phyloP scores from a whole-genome alignment of 2,113 vertebrate species.

The Otus sunia region DNA sequence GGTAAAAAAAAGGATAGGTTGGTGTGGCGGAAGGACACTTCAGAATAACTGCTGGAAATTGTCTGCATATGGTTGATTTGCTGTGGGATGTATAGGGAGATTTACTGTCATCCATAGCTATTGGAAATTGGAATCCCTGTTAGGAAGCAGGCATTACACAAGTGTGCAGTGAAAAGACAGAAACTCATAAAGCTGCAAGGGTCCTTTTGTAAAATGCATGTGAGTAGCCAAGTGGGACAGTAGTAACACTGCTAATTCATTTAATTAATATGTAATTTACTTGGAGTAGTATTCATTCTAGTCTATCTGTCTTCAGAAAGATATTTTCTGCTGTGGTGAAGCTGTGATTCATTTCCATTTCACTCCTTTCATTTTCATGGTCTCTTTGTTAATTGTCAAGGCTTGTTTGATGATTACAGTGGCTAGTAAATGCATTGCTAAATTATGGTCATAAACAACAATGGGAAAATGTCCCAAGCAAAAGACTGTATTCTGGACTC shows the following conservation, averaged over 20 bases:
- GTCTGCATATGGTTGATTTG: neutral
- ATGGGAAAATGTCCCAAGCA: neutral
- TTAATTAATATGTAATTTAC: slow-evolving; percentile 69
- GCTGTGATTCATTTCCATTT: slow-evolving; percentile 68
- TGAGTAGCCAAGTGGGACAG: slow-evolving; percentile 58
- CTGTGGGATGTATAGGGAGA: neutral
- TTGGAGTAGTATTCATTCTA: slow-evolving; percentile 46
- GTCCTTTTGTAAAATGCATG: slow-evolving; percentile 10
- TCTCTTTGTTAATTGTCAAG: slow-evolving; percentile 65
- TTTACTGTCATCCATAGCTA: neutral
- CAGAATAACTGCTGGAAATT: neutral
- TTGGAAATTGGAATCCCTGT: neutral
- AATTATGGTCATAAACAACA: slow-evolving; percentile 59
- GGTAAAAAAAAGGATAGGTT: neutral
- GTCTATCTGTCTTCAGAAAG: slow-evolving; percentile 57
- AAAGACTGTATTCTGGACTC: neutral
- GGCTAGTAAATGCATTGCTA: slow-evolving; percentile 59
- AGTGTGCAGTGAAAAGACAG: slow-evolving; percentile 20
- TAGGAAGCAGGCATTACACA: neutral
- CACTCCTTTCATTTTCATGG: slow-evolving; percentile 59
- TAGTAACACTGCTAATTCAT: slow-evolving; percentile 59
- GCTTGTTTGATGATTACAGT: slow-evolving; percentile 62
- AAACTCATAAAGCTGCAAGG: slow-evolving; percentile 33
- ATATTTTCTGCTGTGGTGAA: slow-evolving; percentile 62
- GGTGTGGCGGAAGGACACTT: neutral